Evolutionary conservation across 1,140 invertebrate species (phyloP).

Genomic region (Ostrea edulis): DNA sequence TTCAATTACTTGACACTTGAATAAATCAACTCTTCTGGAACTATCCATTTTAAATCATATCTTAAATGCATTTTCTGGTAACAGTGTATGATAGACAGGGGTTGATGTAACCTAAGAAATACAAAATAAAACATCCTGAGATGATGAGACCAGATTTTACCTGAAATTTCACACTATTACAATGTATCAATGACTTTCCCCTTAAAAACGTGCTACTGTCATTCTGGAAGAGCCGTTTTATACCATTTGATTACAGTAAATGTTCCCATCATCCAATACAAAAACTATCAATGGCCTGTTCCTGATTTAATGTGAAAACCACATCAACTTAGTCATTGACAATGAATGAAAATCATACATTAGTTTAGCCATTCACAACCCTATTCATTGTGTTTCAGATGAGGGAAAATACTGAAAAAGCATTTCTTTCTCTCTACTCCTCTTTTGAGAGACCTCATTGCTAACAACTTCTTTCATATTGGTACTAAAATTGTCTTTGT

Average conservation of each 20-base stretch:
- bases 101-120: too few species aligned
- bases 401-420: background rate
- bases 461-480: too few species aligned
- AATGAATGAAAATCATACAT: background rate
- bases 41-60: background rate
- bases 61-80: background rate
- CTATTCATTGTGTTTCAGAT: background rate
- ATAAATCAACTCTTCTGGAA: background rate
- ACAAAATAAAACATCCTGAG: too few species aligned
- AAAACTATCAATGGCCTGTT: background rate
- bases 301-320: background rate
- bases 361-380: too few species aligned
- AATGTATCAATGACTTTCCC: background rate
- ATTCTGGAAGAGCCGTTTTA: background rate
- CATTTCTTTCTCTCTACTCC: background rate
- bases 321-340: background rate
- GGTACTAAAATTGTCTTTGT: too few species aligned
- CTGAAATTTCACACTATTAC: background rate
- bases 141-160: background rate
- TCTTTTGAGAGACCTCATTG: background rate
- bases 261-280: background rate
- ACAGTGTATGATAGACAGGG: background rate
- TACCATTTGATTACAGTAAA: background rate
- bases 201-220: background rate
- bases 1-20: constrained; percentile 26